These are phyloP conservation scores for Pyrocephalus nanus DNA, from an alignment of 2,797 vertebrate species.

Conservation along the genomic window DNA sequence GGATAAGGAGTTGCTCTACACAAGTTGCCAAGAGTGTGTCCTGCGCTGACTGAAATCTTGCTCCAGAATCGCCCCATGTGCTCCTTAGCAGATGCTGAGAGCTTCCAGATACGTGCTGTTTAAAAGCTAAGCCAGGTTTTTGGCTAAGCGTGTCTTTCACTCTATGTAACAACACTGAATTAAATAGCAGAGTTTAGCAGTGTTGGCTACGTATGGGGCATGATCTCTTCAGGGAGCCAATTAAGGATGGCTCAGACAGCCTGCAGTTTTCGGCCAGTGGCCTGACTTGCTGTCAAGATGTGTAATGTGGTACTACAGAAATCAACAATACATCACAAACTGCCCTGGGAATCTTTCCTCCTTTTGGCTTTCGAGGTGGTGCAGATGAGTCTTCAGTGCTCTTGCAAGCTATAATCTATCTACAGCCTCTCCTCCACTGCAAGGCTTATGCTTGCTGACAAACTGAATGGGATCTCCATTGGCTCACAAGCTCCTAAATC, in stretches of 20 bases:
- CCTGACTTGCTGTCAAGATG: not conserved
- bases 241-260: not conserved
- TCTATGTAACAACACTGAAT: not conserved
- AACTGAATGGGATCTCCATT: not conserved
- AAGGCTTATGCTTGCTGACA: not conserved
- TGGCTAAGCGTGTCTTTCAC: not conserved
- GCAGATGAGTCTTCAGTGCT: not conserved
- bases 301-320: not conserved
- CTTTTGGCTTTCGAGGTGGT: not conserved
- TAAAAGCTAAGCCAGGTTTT: not conserved
- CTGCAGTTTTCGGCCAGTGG: not conserved
- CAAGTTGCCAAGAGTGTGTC: not conserved
- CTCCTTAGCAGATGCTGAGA: not conserved
- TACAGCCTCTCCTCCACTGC: not conserved
- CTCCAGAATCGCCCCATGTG: not conserved
- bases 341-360: not conserved
- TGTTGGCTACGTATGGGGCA: rapidly evolving
- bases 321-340: not conserved
- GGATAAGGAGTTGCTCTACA: rapidly evolving
- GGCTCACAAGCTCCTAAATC: not conserved
- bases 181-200: not conserved
- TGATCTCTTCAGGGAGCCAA: not conserved
- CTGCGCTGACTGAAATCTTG: not conserved
- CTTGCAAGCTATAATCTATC: not conserved
- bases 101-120: not conserved